Evolutionary conservation across 2,888 invertebrate genomes (phyloP).

Genomic region (Rotaria socialis): DNA sequence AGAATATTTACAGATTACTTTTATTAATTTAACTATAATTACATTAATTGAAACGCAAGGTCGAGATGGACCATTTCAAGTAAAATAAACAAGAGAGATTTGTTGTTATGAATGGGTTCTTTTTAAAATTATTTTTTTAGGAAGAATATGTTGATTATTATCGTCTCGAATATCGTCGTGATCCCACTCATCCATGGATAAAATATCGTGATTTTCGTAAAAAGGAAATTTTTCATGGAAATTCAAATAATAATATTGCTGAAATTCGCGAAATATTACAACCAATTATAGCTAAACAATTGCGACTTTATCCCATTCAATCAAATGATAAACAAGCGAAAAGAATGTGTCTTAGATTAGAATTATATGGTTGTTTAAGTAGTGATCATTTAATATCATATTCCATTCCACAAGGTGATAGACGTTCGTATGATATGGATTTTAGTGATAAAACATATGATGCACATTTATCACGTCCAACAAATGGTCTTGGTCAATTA

Average conservation of each 20-base stretch:
- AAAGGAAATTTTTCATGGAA: slow-evolving; percentile 70
- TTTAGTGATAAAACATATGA: slow-evolving; percentile 80
- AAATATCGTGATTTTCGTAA: slow-evolving; percentile 27
- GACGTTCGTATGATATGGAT: slow-evolving; percentile 73
- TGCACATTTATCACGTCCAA: slow-evolving; percentile 60
- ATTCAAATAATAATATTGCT: slow-evolving; percentile 77
- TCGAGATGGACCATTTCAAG: slow-evolving; percentile 78
- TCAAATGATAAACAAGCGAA: slow-evolving; percentile 69
- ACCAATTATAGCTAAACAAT: slow-evolving; percentile 78
- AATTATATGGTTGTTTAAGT: slow-evolving; percentile 74
- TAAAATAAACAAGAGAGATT: slow-evolving; percentile 47
- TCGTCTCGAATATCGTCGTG: slow-evolving; percentile 31
- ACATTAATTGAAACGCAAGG: slow-evolving; percentile 83
- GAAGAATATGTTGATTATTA: slow-evolving; percentile 37
- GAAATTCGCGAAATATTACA: slow-evolving; percentile 71
- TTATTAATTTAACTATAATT: slow-evolving; percentile 74
- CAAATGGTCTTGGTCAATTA: slow-evolving; percentile 75
- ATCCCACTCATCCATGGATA: background rate
- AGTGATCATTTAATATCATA: slow-evolving; percentile 11
- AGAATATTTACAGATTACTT: slow-evolving; percentile 77
- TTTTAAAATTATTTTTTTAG: background rate
- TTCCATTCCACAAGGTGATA: slow-evolving; percentile 65
- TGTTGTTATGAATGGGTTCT: background rate
- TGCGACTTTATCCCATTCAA: slow-evolving; percentile 76
- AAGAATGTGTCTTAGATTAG: slow-evolving; percentile 84